phyloP scores from a whole-genome alignment of 2,113 vertebrate species.

The Antigone vipio region DNA sequence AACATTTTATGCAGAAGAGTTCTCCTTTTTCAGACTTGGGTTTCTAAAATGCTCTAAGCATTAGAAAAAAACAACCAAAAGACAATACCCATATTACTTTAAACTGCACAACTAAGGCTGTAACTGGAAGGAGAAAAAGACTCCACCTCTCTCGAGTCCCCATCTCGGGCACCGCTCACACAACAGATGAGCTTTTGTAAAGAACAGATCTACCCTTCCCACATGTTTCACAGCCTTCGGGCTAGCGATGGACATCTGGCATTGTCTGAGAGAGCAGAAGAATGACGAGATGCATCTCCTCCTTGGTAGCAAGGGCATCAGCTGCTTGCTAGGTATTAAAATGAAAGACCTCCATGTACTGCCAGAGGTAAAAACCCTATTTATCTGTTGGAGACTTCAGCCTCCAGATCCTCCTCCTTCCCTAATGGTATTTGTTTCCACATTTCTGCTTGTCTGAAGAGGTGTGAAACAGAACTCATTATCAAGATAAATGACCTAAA shows the following conservation, averaged over 20 bases:
- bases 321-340: background rate
- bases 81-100: background rate
- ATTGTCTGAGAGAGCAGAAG: background rate
- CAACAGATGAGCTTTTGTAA: background rate
- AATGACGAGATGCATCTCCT: background rate
- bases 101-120: background rate
- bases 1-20: background rate
- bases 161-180: background rate
- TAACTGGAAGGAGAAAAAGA: background rate
- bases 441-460: slow-evolving; percentile 3
- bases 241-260: background rate
- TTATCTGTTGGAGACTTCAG: background rate
- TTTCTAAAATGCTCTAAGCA: background rate
- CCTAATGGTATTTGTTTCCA: background rate
- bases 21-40: background rate
- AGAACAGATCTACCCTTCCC: background rate
- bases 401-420: background rate
- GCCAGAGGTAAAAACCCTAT: background rate
- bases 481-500: slow-evolving; percentile 19
- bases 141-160: background rate
- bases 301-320: background rate
- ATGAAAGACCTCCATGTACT: background rate
- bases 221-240: background rate
- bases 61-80: background rate
- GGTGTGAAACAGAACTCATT: slow-evolving; percentile 34